Conservation (phyloP, 2,888 invertebrate species). For the Myopa tessellatipennis region DNA sequence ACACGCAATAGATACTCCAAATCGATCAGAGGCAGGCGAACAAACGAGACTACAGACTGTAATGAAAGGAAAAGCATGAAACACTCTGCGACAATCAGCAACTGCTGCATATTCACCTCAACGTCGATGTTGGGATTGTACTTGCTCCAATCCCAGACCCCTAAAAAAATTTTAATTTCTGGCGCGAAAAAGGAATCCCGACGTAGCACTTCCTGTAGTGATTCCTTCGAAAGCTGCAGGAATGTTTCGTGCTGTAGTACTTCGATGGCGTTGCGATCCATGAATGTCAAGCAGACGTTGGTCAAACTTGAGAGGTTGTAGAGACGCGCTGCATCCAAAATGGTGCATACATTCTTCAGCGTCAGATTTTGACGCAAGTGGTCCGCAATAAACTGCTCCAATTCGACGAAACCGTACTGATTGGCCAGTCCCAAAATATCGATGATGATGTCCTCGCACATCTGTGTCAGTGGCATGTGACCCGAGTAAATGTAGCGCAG, state of each 20-base stretch:
- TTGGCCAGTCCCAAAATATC: slow-evolving; percentile 89
- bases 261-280: slow-evolving; percentile 89
- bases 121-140: slow-evolving; percentile 75
- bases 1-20: slow-evolving; percentile 87
- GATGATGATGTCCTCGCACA: slow-evolving; percentile 77
- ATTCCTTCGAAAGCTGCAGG: slow-evolving; percentile 79
- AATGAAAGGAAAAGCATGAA: slow-evolving; percentile 8
- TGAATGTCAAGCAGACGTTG: slow-evolving; percentile 87
- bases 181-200: slow-evolving; percentile 96
- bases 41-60: slow-evolving; percentile 73
- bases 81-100: neutral
- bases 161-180: slow-evolving; percentile 94
- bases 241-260: slow-evolving; percentile 88
- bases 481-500: slow-evolving; percentile 96
- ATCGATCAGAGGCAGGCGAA: slow-evolving; percentile 88
- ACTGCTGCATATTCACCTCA: slow-evolving; percentile 50
- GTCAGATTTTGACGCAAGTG: slow-evolving; percentile 90
- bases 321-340: slow-evolving; percentile 87
- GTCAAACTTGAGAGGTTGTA: slow-evolving; percentile 76
- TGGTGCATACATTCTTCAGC: slow-evolving; percentile 91
- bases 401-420: slow-evolving; percentile 92
- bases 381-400: slow-evolving; percentile 93
- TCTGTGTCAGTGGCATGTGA: slow-evolving; percentile 75
- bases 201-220: slow-evolving; percentile 85
- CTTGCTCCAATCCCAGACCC: slow-evolving; percentile 88